Conservation (phyloP, 2,113 vertebrate genomes). For the Halichoerus grypus region DNA sequence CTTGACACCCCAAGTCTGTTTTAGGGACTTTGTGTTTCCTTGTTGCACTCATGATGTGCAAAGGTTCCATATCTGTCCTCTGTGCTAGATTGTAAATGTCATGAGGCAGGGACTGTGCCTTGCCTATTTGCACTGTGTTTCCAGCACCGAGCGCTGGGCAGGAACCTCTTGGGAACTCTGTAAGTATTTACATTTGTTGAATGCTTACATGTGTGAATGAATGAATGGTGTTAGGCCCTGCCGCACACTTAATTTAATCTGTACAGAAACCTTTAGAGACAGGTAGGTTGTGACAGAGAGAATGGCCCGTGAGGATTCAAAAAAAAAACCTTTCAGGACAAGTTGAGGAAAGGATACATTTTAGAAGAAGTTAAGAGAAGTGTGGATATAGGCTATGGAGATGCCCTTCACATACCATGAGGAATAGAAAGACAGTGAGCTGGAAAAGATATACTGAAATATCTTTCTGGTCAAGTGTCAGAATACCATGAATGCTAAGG, state of each 20-base stretch:
- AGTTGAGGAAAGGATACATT: neutral
- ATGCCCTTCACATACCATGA: neutral
- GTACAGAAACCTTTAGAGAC: neutral
- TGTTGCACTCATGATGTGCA: neutral
- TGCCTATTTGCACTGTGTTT: neutral
- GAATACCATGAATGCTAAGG: neutral
- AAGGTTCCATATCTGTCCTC: neutral
- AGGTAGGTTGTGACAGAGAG: neutral
- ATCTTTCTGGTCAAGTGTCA: neutral
- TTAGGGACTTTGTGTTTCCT: neutral
- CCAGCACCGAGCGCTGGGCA: neutral
- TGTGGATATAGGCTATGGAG: neutral
- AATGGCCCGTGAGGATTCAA: neutral
- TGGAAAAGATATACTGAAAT: neutral
- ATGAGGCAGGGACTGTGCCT: neutral
- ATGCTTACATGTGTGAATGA: fast-evolving
- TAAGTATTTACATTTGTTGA: neutral
- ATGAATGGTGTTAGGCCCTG: neutral
- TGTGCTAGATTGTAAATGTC: neutral
- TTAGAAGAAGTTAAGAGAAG: neutral
- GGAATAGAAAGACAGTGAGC: neutral
- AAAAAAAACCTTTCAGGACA: neutral
- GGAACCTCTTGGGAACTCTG: neutral
- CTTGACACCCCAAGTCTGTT: neutral
- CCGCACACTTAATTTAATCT: neutral